These are phyloP conservation scores for Ctenochaetus hawaiiensis DNA, from an alignment of 2,797 vertebrate species.

Conservation along the genomic window DNA sequence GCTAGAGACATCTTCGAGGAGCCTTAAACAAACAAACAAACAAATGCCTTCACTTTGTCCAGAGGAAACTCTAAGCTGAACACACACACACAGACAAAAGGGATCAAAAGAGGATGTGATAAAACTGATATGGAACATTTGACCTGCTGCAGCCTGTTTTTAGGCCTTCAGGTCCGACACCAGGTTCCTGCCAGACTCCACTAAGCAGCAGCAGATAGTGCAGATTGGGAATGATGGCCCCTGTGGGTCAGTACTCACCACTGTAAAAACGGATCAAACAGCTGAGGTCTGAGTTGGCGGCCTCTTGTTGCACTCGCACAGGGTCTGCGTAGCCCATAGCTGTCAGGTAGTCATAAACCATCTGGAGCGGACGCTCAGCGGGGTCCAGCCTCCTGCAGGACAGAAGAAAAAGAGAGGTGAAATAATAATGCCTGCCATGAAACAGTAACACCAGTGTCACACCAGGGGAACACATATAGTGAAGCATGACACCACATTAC, in stretches of 20 bases:
- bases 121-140: conserved; percentile 8
- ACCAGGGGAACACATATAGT: not conserved
- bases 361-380: conserved; percentile 92
- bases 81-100: not conserved
- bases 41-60: conserved; percentile 10
- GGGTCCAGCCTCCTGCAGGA: conserved; percentile 90
- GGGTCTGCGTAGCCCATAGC: conserved; percentile 92
- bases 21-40: conserved; percentile 3
- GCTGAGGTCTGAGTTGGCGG: conserved; percentile 94
- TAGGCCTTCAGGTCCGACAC: not conserved
- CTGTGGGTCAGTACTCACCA: conserved; percentile 86
- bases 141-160: conserved; percentile 12
- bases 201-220: conserved; percentile 13
- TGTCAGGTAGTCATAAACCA: conserved; percentile 94
- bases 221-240: conserved; percentile 21
- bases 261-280: conserved; percentile 97
- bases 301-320: conserved; percentile 92
- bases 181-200: not conserved
- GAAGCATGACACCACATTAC: conserved; percentile 1
- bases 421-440: not conserved
- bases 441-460: no score
- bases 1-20: conserved; percentile 27
- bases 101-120: conserved; percentile 24
- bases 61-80: not conserved
- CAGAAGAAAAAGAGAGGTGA: conserved; percentile 18